Conservation (phyloP, 2,888 invertebrate species). For the Lucinisca nassula region DNA sequence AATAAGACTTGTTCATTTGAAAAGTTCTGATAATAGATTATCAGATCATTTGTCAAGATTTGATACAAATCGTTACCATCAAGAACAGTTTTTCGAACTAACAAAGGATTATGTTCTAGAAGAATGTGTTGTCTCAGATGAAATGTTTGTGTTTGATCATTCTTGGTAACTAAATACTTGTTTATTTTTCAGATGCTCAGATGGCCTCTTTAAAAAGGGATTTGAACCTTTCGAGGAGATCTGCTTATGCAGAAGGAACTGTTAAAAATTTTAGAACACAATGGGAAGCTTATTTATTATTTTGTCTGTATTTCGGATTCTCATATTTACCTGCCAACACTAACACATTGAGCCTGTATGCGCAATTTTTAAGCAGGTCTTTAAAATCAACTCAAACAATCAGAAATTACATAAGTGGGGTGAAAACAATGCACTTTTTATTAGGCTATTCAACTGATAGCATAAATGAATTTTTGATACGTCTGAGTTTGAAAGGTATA, state of each 20-base stretch:
- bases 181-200: no score
- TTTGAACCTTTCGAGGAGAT: background rate
- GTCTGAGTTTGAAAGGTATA: slow-evolving; percentile 14
- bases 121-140: background rate
- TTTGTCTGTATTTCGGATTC: slow-evolving; percentile 20
- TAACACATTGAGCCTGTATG: background rate
- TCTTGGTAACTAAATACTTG: slow-evolving; percentile 6
- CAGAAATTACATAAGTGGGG: slow-evolving; percentile 30
- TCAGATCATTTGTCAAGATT: background rate
- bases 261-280: background rate
- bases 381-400: slow-evolving; percentile 10
- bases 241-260: slow-evolving; percentile 24
- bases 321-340: background rate
- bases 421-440: slow-evolving; percentile 23
- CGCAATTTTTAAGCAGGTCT: slow-evolving; percentile 9
- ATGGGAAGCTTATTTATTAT: slow-evolving; percentile 23
- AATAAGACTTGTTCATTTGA: background rate
- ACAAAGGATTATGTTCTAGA: background rate
- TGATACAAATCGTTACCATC: background rate
- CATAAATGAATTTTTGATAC: background rate
- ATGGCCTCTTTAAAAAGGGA: background rate
- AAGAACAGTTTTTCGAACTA: background rate
- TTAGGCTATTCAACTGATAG: background rate
- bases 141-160: background rate
- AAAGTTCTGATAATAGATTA: background rate